A percentile compares a stretch with the other conserved stretches of the same genome.
Evolutionary conservation across 2,888 invertebrate species (phyloP).

Genomic region (Antheraea yamamai): DNA sequence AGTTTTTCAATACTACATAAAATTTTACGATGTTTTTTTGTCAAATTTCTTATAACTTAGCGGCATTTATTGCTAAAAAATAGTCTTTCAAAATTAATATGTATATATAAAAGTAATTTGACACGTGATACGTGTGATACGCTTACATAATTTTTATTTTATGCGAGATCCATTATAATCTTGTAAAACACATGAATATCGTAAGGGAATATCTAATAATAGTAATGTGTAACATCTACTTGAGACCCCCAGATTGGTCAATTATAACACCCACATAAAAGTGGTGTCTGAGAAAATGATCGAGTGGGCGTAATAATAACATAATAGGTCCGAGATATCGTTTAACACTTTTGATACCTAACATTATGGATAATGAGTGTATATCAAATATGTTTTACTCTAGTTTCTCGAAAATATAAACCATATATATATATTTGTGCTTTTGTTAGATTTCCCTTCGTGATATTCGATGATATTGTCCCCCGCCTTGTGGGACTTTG

Average conservation of each 20-base stretch:
- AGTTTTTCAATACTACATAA: too few relatives aligned
- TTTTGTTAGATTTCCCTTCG: background rate
- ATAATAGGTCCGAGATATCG: constrained; percentile 3
- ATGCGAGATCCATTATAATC: too few relatives aligned
- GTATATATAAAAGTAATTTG: too few relatives aligned
- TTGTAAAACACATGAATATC: background rate
- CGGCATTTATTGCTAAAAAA: too few relatives aligned
- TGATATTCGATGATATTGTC: background rate
- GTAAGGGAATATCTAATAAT: constrained; percentile 4
- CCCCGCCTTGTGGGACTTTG: too few relatives aligned
- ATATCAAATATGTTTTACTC: background rate
- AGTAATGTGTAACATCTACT: constrained; percentile 1
- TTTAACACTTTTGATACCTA: background rate
- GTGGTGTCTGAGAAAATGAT: constrained; percentile 7
- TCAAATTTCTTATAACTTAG: too few relatives aligned
- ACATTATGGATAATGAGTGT: background rate
- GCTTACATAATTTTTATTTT: too few relatives aligned
- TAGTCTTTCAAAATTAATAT: too few relatives aligned
- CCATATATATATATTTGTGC: background rate
- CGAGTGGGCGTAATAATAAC: constrained; percentile 10
- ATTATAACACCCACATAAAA: constrained; percentile 2
- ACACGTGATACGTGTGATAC: too few relatives aligned
- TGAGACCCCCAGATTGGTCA: background rate
- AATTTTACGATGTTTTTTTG: too few relatives aligned
- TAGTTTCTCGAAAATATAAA: background rate